Conservation (phyloP, 1,140 invertebrate species). For the Orussus abietinus region DNA sequence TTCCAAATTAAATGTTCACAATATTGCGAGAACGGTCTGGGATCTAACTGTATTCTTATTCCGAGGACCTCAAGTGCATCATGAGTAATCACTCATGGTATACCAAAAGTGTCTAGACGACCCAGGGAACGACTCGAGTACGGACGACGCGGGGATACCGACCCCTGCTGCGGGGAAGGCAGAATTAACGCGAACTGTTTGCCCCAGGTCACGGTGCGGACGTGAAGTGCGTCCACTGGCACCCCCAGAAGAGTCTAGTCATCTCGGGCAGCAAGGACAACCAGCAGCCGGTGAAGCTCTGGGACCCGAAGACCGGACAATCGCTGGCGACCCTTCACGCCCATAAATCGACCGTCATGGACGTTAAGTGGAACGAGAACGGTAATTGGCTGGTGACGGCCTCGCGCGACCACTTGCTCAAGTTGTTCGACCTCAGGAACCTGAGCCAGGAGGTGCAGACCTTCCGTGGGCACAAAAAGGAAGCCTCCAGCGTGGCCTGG, state of each 20-base stretch:
- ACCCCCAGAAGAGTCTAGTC: conserved; percentile 94
- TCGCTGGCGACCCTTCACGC: conserved; percentile 89
- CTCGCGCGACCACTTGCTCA: conserved; percentile 95
- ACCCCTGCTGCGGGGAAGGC: too few species aligned
- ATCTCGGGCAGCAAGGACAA: conserved; percentile 99
- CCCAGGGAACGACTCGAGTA: too few species aligned
- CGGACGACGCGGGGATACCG: too few species aligned
- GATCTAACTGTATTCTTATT: too few species aligned
- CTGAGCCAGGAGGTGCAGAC: conserved; percentile 90
- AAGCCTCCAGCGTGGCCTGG: conserved; percentile 96
- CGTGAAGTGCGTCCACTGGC: conserved; percentile 99
- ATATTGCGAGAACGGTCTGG: too few species aligned
- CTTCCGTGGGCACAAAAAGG: conserved; percentile 97
- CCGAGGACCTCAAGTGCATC: too few species aligned
- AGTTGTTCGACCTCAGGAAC: conserved; percentile 97
- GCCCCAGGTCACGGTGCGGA: conserved; percentile 93
- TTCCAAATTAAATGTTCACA: too few species aligned
- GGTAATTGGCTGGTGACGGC: conserved; percentile 99
- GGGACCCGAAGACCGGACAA: conserved; percentile 96
- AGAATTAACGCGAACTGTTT: too few species aligned
- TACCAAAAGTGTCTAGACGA: too few species aligned
- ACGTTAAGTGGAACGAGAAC: conserved; percentile 98
- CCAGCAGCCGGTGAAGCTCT: conserved; percentile 98
- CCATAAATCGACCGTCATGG: conserved; percentile 99
- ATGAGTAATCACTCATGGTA: too few species aligned